Percentiles rank a stretch among this genome's conserved stretches.
These are phyloP conservation scores for Gallinago nigripennis DNA, from an alignment of 2,797 vertebrate genomes.

Conservation along the genomic window DNA sequence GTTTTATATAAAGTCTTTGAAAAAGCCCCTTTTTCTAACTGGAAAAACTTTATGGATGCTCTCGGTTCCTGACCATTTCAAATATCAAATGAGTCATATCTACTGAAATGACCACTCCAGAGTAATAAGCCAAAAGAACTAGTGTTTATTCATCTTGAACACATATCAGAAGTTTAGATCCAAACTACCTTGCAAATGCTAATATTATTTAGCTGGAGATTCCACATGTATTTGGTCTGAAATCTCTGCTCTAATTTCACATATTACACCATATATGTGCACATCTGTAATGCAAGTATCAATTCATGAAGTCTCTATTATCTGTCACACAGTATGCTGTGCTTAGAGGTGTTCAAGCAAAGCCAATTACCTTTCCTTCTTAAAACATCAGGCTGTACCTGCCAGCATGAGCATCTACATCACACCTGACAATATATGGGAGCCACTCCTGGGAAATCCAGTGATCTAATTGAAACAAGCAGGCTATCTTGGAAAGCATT, in stretches of 20 bases:
- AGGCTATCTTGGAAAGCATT: conserved; percentile 7
- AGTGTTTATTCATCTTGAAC: not conserved
- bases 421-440: not conserved
- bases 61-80: not conserved
- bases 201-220: not conserved
- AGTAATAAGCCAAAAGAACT: not conserved
- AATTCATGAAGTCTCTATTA: not conserved
- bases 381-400: not conserved
- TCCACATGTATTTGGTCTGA: not conserved
- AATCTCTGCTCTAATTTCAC: not conserved
- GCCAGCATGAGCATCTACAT: not conserved
- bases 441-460: not conserved
- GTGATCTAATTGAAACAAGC: conserved; percentile 9
- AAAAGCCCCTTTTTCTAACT: not conserved
- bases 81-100: not conserved
- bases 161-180: not conserved
- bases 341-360: conserved; percentile 5
- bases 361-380: not conserved
- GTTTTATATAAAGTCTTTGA: not conserved
- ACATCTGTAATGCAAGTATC: not conserved
- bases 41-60: not conserved
- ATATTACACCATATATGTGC: not conserved
- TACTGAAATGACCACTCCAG: not conserved
- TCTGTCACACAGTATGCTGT: not conserved
- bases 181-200: not conserved